Base-by-base conservation (phyloP, 2,797 vertebrate species). In the Centroberyx gerrardi region DNA sequence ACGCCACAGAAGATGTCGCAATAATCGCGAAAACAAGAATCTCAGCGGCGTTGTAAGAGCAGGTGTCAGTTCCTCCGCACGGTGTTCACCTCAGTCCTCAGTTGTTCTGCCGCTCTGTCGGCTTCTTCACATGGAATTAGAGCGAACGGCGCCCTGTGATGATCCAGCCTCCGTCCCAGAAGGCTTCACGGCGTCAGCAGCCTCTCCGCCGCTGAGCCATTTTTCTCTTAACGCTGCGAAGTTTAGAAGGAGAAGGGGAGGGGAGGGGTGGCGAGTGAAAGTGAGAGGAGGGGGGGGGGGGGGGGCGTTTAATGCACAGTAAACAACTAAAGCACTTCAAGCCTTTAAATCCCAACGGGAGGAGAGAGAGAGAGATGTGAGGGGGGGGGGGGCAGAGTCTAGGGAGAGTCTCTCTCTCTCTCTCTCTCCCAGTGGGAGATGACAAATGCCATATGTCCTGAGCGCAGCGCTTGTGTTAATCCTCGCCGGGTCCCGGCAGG, bases 361-460 rank as follows among this genome's bases (percentile, higher is more conserved):
- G 83, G 74, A 74, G 88, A 83, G 71, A 72, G 88, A 87, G 79
- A 75, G 72, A 68, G 87, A 86, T 72, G 84, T 72, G 81, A 78
- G 82, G 80, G 59, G 68, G 71, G 76, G 5, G 63, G 55, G 0
- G 38, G 67, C 0, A 36, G 82, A 87, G 87, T 71, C 82, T 68
- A 77, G 84, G 85, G 88, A 89, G 85, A 78, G 74, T 42, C 52
- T 36, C 44, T 84, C 82, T 90, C 88, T 42, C 52, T 36, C 44
- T 84, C 82, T 90, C 88, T 87, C 72, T 88, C 92, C 88, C 92
- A 90, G 90, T 94, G 90, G 90, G 94, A 93, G 89, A 93, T 94
- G 93, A 92, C 92, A 93, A 94, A 94, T 94, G 92, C 93, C 93
- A 93, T 92, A 94, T 94, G 93, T 94, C 90, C 88, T 92, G 89